Percentiles rank a stretch among this genome's conserved stretches.
phyloP scores from a whole-genome alignment of 2,888 invertebrate genomes.

The Osmoderma eremita region DNA sequence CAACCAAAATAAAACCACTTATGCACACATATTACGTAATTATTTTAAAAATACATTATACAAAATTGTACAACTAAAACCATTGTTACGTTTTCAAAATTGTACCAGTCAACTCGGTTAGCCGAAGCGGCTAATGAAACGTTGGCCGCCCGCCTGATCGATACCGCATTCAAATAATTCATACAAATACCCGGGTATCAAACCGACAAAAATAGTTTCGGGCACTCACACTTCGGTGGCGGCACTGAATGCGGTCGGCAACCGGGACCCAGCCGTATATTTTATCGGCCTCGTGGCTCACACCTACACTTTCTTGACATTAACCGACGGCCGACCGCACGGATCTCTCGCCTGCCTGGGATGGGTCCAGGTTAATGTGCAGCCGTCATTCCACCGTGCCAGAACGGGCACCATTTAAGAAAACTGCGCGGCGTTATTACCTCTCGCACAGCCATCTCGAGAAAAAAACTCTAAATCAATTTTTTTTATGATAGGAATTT shows the following conservation, averaged over 20 bases:
- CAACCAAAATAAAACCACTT: too few species aligned
- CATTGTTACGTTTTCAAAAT: background rate
- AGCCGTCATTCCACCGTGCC: slow-evolving; percentile 27
- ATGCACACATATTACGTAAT: too few species aligned
- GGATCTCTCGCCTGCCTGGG: slow-evolving; percentile 25
- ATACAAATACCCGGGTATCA: slow-evolving; percentile 31
- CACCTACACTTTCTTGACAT: slow-evolving; percentile 35
- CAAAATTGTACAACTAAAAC: too few species aligned
- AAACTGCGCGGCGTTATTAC: slow-evolving; percentile 16
- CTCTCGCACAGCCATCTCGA: slow-evolving; percentile 4
- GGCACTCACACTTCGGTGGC: slow-evolving; percentile 13
- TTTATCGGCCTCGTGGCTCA: slow-evolving; percentile 32
- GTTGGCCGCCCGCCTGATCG: slow-evolving; percentile 23
- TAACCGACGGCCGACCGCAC: slow-evolving; percentile 12
- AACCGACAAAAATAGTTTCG: slow-evolving; percentile 38
- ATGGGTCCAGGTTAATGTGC: slow-evolving; percentile 30
- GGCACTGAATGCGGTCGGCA: slow-evolving; percentile 29
- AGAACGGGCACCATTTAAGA: slow-evolving; percentile 32
- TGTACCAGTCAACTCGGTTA: background rate
- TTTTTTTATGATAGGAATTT: slow-evolving; percentile 14
- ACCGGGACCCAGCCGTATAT: slow-evolving; percentile 28
- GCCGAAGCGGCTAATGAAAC: slow-evolving; percentile 10
- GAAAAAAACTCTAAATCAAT: slow-evolving; percentile 17
- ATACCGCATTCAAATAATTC: slow-evolving; percentile 35
- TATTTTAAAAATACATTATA: too few species aligned